Conservation (phyloP, 2,113 vertebrate species). For the Hippocampus zosterae region DNA sequence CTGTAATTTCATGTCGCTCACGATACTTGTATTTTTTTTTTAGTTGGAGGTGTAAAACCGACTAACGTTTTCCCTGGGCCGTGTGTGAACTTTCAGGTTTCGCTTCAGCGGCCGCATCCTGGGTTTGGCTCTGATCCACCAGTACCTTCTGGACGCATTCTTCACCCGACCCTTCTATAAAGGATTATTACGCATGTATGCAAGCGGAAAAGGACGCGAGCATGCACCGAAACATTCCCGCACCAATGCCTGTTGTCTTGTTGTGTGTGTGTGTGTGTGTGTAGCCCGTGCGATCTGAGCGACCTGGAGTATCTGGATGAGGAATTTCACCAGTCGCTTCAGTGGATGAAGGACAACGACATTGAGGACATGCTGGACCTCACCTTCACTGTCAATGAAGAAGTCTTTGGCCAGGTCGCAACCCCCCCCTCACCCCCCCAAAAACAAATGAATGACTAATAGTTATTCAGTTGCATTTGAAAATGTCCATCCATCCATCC, state of each 20-base stretch:
- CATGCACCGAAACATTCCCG: neutral
- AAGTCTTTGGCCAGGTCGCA: constrained; percentile 89
- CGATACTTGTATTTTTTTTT: neutral
- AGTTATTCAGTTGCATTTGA: too few relatives aligned
- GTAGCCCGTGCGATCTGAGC: constrained; percentile 86
- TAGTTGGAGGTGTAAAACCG: neutral
- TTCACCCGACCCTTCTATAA: constrained; percentile 93
- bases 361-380: constrained; percentile 91
- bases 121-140: constrained; percentile 88
- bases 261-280: neutral
- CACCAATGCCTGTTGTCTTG: neutral
- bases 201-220: neutral
- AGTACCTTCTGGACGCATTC: constrained; percentile 91
- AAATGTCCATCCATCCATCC: too few relatives aligned
- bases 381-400: constrained; percentile 91
- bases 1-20: neutral
- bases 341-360: constrained; percentile 95
- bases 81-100: constrained; percentile 77
- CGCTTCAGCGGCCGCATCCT: constrained; percentile 90
- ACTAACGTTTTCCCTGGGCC: neutral
- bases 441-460: neutral
- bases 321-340: constrained; percentile 90
- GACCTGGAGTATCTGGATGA: constrained; percentile 91
- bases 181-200: constrained; percentile 77
- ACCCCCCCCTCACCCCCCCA: neutral